Percentiles rank a stretch among this genome's conserved stretches.
Conservation (phyloP, 1,140 invertebrate genomes). For the Apolygus lucorum region DNA sequence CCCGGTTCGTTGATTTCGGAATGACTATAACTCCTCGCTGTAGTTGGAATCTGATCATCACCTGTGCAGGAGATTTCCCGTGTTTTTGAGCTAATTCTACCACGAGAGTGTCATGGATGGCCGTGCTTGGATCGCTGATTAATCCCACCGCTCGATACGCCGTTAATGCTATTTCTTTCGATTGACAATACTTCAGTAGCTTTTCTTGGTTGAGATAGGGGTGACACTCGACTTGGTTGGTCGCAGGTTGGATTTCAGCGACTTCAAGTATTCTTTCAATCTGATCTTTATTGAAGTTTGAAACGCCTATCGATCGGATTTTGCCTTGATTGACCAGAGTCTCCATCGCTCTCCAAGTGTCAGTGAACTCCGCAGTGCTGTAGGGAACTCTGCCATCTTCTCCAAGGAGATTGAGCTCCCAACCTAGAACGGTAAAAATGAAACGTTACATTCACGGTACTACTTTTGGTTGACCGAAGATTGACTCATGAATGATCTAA, state of each 20-base stretch:
- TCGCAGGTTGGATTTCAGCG: slow-evolving; percentile 61
- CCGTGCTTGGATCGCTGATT: slow-evolving; percentile 47
- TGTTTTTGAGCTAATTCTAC: slow-evolving; percentile 55
- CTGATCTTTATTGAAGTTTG: slow-evolving; percentile 80
- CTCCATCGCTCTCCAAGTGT: slow-evolving; percentile 85
- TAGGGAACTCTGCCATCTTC: background rate
- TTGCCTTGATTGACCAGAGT: slow-evolving; percentile 59
- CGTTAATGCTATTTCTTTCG: slow-evolving; percentile 56
- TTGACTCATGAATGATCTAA: too few relatives aligned
- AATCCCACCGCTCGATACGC: slow-evolving; percentile 58
- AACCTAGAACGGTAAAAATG: too few relatives aligned
- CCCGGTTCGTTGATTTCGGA: slow-evolving; percentile 51
- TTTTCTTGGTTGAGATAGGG: slow-evolving; percentile 70
- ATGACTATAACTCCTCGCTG: slow-evolving; percentile 49
- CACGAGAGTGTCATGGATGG: slow-evolving; percentile 51
- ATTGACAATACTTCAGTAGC: slow-evolving; percentile 60
- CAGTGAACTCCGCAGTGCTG: slow-evolving; percentile 40
- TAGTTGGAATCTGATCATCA: slow-evolving; percentile 51
- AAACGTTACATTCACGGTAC: too few relatives aligned
- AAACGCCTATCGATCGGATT: slow-evolving; percentile 67
- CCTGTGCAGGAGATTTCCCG: slow-evolving; percentile 57
- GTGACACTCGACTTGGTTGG: slow-evolving; percentile 73
- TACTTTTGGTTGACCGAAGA: too few relatives aligned
- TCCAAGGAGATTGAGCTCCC: slow-evolving; percentile 37
- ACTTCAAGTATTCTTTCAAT: slow-evolving; percentile 58